Base-by-base conservation (phyloP, 2,113 vertebrate genomes). In the Pampusana beccarii region DNA sequence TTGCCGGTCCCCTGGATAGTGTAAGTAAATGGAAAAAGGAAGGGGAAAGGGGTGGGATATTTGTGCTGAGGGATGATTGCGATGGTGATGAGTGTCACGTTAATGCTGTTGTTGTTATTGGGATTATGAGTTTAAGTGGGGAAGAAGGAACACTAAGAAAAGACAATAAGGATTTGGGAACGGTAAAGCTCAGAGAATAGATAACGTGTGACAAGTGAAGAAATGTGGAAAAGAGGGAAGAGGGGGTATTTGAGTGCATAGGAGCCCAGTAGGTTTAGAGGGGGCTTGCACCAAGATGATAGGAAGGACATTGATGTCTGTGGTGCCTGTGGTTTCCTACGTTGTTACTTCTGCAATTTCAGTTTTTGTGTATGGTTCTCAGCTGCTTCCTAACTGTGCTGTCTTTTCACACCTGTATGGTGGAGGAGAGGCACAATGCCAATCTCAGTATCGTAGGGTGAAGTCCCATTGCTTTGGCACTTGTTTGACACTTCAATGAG, bases 51-150 rank as follows among this genome's bases (percentile, higher is more conserved):
- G 23, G 8, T 8, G 10, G 36, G 66, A 26, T 67, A 26, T 31
- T 16, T 15, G 57, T 25, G 33, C 72, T 78, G 29, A 21, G 62
- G 2, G 1, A n/a, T 61, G 54, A n/a, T 28, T 53, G 46, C 2
- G 0, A 0, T 60, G 58, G n/a, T 48, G 34, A 42, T 42, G 72
- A 77, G 54, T 16, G 53, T 65, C 69, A 10, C 0, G 0, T 67
- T 80, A 53, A 51, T 44, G 42, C 25, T 51, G 0, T 7, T 62
- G 33, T 56, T 81, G 61, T 61, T 88, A 15, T 5, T 84, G 56
- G 1, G 5, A 58, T 85, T 58, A 20, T 15, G 57, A 84, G 46
- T 92, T 86, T 29, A 44, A 58, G 38, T 71, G 61, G 26, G 25
- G 25, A 91, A 84, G 73, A 96, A 60, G 60, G 84, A 89, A 54